Evolutionary conservation across 2,888 invertebrate genomes (phyloP).

Genomic region (Troides helena): DNA sequence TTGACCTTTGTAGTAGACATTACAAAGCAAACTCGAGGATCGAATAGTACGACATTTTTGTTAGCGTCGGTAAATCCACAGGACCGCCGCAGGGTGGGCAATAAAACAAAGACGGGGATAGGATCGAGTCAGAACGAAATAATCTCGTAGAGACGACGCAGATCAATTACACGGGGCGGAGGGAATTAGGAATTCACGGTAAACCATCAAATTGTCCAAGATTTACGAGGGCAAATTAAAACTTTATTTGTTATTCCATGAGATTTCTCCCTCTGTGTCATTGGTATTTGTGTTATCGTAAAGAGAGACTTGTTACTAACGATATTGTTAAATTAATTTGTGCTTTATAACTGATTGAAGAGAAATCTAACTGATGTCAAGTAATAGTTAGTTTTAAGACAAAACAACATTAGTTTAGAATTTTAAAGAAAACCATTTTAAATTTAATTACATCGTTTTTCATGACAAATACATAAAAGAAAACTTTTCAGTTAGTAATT

Average conservation of each 20-base stretch:
- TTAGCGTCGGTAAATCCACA: constrained; percentile 39
- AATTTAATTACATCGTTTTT: too few relatives aligned
- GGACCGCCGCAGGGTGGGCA: constrained; percentile 39
- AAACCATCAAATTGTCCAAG: constrained; percentile 49
- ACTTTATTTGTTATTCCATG: constrained; percentile 36
- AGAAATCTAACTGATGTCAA: too few relatives aligned
- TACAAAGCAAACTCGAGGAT: constrained; percentile 34
- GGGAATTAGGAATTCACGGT: constrained; percentile 47
- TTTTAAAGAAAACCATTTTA: too few relatives aligned
- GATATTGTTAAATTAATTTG: too few relatives aligned
- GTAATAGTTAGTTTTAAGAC: too few relatives aligned
- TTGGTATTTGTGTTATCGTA: too few relatives aligned
- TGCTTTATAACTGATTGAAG: too few relatives aligned
- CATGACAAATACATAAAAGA: too few relatives aligned
- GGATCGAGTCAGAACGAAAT: constrained; percentile 52
- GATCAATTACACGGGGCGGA: constrained; percentile 54
- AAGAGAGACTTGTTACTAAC: too few relatives aligned
- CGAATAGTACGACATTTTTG: constrained; percentile 40
- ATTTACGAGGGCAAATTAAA: constrained; percentile 48
- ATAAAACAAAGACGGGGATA: constrained; percentile 43
- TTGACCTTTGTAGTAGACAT: constrained; percentile 28
- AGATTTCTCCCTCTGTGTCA: constrained; percentile 7
- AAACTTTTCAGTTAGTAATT: too few relatives aligned
- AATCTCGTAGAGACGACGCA: constrained; percentile 49
- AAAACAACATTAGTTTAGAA: too few relatives aligned